Evolutionary conservation across 2,888 invertebrate genomes (phyloP).

Genomic region (Blastobasis adustella): DNA sequence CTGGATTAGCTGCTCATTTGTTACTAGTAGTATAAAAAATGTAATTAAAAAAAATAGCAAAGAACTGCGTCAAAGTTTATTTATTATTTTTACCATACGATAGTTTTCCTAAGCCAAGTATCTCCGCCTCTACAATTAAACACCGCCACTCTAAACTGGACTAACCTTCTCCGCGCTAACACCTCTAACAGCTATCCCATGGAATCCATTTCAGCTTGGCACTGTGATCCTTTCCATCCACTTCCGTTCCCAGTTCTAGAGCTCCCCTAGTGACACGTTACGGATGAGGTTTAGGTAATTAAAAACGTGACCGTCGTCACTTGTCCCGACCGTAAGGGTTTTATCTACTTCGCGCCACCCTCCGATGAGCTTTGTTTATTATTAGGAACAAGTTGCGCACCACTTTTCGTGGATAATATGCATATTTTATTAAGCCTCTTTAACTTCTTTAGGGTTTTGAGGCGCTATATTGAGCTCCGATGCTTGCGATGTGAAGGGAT

Average conservation of each 20-base stretch:
- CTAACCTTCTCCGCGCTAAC: not conserved
- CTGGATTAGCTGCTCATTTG: too few species aligned
- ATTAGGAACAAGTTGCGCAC: slow-evolving; percentile 30
- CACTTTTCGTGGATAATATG: too few species aligned
- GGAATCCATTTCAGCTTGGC: not conserved
- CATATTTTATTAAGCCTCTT: too few species aligned
- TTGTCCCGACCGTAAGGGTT: slow-evolving; percentile 59
- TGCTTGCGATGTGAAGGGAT: too few species aligned
- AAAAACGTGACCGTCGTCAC: slow-evolving; percentile 74
- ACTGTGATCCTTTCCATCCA: not conserved
- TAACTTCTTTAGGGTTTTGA: too few species aligned
- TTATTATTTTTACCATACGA: not conserved
- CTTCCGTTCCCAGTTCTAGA: not conserved
- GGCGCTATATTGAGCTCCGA: too few species aligned
- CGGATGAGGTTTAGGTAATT: slow-evolving; percentile 65
- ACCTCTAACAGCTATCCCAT: not conserved
- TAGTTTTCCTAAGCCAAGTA: not conserved
- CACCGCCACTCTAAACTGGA: not conserved
- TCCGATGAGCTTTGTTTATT: slow-evolving; percentile 52
- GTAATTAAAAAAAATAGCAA: too few species aligned
- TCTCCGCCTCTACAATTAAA: not conserved
- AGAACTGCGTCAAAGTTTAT: not conserved
- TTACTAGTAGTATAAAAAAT: too few species aligned
- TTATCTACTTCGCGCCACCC: slow-evolving; percentile 61
- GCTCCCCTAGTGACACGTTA: slow-evolving; percentile 50